phyloP scores from a whole-genome alignment of 1,140 invertebrate genomes.

The Cecropterus lyciades region DNA sequence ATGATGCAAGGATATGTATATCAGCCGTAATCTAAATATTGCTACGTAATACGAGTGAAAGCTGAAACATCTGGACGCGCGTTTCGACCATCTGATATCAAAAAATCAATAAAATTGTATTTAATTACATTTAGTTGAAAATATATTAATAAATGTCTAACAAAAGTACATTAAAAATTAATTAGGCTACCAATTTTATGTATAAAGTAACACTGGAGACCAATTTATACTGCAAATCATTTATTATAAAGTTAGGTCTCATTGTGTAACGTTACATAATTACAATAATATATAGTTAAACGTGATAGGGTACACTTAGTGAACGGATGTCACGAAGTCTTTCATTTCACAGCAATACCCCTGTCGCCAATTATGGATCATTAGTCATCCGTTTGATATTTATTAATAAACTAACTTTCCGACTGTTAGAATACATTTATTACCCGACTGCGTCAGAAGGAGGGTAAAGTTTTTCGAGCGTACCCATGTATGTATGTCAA shows the following conservation, averaged over 20 bases:
- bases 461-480: too few species aligned
- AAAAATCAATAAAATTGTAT: conserved; percentile 4
- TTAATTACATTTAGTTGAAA: neutral
- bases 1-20: conserved; percentile 44
- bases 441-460: too few species aligned
- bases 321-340: conserved; percentile 74
- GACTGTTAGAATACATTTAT: neutral
- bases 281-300: conserved; percentile 9
- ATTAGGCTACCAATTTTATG: too few species aligned
- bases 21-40: conserved; percentile 31
- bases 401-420: conserved; percentile 59
- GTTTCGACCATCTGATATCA: conserved; percentile 7
- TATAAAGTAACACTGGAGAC: too few species aligned
- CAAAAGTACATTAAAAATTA: too few species aligned
- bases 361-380: conserved; percentile 75
- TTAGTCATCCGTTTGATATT: conserved; percentile 73
- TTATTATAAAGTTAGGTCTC: too few species aligned
- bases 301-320: conserved; percentile 62
- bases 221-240: too few species aligned
- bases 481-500: too few species aligned
- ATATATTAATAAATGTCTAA: too few species aligned
- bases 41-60: conserved; percentile 39
- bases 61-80: conserved; percentile 35
- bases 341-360: conserved; percentile 72
- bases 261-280: neutral